phyloP scores from a whole-genome alignment of 2,888 invertebrate genomes.

The Zaprionus bogoriensis region DNA sequence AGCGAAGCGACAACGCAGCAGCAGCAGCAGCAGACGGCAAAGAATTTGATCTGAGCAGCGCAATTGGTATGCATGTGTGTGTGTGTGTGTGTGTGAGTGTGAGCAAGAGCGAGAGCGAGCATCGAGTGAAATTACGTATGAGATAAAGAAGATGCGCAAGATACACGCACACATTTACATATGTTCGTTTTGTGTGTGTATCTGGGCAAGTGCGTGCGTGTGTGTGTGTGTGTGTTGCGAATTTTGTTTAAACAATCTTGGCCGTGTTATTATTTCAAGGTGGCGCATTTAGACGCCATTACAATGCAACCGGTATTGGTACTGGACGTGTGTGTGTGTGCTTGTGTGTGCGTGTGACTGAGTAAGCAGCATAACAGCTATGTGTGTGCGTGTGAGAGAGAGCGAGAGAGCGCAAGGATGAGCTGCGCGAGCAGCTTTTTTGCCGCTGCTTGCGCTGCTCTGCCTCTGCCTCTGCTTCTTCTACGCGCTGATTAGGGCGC shows the following conservation, averaged over 20 bases:
- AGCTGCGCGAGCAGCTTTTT: constrained; percentile 68
- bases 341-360: neutral
- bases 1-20: constrained; percentile 67
- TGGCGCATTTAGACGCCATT: constrained; percentile 74
- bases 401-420: constrained; percentile 9
- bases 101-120: constrained; percentile 58
- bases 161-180: constrained; percentile 34
- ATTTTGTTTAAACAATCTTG: constrained; percentile 72
- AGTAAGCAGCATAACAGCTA: constrained; percentile 21
- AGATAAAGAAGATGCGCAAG: constrained; percentile 72
- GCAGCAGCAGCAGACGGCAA: constrained; percentile 54
- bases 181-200: constrained; percentile 6
- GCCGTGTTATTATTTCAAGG: constrained; percentile 71
- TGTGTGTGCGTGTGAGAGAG: neutral
- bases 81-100: constrained; percentile 34
- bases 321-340: constrained; percentile 26
- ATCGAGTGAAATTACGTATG: constrained; percentile 60
- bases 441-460: constrained; percentile 37
- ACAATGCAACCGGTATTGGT: constrained; percentile 69
- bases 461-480: neutral
- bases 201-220: constrained; percentile 14
- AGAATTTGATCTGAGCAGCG: constrained; percentile 72
- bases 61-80: constrained; percentile 50
- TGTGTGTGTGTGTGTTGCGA: constrained; percentile 33
- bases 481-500: constrained; percentile 48